Percentiles rank a stretch among this genome's conserved stretches.
These are phyloP conservation scores for Aphelenchoides fujianensis DNA, from an alignment of 1,140 invertebrate species.

Conservation along the genomic window DNA sequence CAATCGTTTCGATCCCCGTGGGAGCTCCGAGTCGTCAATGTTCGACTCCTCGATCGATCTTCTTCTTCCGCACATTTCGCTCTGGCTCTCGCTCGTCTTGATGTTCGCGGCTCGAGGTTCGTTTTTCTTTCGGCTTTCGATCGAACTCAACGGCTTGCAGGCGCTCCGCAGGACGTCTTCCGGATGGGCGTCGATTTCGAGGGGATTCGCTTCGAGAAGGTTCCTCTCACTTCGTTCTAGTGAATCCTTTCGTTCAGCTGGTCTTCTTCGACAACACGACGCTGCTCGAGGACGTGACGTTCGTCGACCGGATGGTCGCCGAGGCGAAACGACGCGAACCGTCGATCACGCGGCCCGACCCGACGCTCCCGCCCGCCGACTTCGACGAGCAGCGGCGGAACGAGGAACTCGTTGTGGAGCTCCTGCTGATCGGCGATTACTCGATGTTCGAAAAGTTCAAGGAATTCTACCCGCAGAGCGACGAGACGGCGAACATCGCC, in stretches of 20 bases:
- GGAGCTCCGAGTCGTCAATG: too few species aligned
- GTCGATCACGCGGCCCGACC: background rate
- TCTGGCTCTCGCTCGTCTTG: too few species aligned
- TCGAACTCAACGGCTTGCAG: too few species aligned
- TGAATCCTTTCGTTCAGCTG: slow-evolving; percentile 28
- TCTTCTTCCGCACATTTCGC: too few species aligned
- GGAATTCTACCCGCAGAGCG: slow-evolving; percentile 31
- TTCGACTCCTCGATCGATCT: too few species aligned
- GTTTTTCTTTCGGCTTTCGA: background rate
- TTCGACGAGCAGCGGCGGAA: too few species aligned
- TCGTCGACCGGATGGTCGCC: slow-evolving; percentile 11
- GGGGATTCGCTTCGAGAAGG: slow-evolving; percentile 26
- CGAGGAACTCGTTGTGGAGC: too few species aligned
- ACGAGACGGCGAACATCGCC: slow-evolving; percentile 28
- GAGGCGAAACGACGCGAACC: background rate
- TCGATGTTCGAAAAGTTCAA: slow-evolving; percentile 43
- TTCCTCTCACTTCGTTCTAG: slow-evolving; percentile 16
- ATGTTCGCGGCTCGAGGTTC: background rate
- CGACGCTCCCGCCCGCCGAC: background rate
- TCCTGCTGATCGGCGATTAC: slow-evolving; percentile 38
- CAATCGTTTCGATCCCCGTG: too few species aligned
- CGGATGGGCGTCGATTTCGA: slow-evolving; percentile 23
- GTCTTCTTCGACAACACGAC: slow-evolving; percentile 24
- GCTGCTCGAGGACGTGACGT: slow-evolving; percentile 19
- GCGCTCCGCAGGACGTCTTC: slow-evolving; percentile 22